Conservation (phyloP, 2,797 vertebrate species). For the Botia almorhae region DNA sequence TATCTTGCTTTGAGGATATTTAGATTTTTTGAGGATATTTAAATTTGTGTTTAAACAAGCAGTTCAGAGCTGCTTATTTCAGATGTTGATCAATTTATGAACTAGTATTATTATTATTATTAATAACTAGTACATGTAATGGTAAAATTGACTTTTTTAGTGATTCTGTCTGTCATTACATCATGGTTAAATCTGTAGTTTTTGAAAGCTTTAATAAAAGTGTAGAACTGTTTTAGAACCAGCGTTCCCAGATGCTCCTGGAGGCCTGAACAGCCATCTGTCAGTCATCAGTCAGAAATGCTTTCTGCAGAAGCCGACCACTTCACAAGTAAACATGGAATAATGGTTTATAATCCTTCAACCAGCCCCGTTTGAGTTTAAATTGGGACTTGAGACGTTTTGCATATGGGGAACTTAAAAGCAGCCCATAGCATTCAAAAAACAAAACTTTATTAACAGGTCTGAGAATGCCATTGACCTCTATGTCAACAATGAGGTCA, state of each 20-base stretch:
- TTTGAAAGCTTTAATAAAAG: slow-evolving; percentile 1
- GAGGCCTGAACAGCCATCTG: slow-evolving; percentile 13
- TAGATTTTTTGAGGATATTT: too few relatives aligned
- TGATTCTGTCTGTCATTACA: neutral
- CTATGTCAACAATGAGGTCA: slow-evolving; percentile 72
- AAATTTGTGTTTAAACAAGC: too few relatives aligned
- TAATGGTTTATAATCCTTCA: slow-evolving; percentile 58
- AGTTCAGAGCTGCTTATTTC: too few relatives aligned
- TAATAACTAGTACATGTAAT: too few relatives aligned
- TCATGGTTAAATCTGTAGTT: neutral
- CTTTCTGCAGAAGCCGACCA: slow-evolving; percentile 60
- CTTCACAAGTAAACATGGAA: slow-evolving; percentile 62
- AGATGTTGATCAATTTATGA: too few relatives aligned
- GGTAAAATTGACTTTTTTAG: neutral
- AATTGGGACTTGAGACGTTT: slow-evolving; percentile 66
- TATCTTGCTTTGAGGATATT: too few relatives aligned
- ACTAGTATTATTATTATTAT: too few relatives aligned
- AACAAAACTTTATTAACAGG: slow-evolving; percentile 68
- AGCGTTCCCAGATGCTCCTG: slow-evolving; percentile 28
- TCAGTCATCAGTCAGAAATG: slow-evolving; percentile 43
- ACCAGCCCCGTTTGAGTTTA: slow-evolving; percentile 38
- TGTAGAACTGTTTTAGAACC: slow-evolving; percentile 18
- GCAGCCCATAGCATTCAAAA: slow-evolving; percentile 69
- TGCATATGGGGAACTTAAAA: slow-evolving; percentile 68
- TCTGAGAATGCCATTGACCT: slow-evolving; percentile 77